phyloP scores from a whole-genome alignment of 2,113 vertebrate genomes.

The Antigone vipio region DNA sequence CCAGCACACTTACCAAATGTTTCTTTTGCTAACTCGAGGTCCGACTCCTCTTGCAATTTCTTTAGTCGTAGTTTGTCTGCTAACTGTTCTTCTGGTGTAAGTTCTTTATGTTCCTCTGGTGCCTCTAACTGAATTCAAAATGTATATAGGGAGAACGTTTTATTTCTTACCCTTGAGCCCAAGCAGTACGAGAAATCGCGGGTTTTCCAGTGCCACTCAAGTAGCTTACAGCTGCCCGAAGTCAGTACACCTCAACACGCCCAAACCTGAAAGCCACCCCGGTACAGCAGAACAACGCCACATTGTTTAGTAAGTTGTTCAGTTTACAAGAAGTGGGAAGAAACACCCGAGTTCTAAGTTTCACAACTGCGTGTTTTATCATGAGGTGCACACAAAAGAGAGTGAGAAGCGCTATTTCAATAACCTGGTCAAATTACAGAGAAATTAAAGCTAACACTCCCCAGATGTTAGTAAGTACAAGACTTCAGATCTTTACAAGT shows the following conservation, averaged over 20 bases:
- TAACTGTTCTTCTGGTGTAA: slow-evolving; percentile 85
- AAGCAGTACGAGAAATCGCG: rapidly evolving
- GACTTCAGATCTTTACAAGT: neutral
- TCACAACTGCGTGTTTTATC: neutral
- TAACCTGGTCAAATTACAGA: rapidly evolving
- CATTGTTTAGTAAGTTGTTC: rapidly evolving
- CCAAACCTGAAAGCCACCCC: neutral
- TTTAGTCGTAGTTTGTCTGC: slow-evolving; percentile 90
- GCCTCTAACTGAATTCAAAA: slow-evolving; percentile 73
- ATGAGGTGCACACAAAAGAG: rapidly evolving
- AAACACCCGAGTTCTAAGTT: neutral
- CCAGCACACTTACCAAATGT: slow-evolving; percentile 84
- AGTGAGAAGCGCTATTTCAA: neutral
- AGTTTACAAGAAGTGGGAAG: neutral
- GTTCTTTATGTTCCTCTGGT: slow-evolving; percentile 70
- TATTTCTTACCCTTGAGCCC: neutral
- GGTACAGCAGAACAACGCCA: rapidly evolving
- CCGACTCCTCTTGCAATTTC: slow-evolving; percentile 92
- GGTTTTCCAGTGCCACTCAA: neutral
- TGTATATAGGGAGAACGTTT: rapidly evolving
- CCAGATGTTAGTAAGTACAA: neutral
- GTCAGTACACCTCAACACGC: rapidly evolving
- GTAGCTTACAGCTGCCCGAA: neutral
- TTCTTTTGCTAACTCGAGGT: slow-evolving; percentile 93
- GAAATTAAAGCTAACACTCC: neutral